Percentiles rank a stretch among this genome's conserved stretches.
Conservation (phyloP, 2,888 invertebrate genomes). For the Drosophila merina region DNA sequence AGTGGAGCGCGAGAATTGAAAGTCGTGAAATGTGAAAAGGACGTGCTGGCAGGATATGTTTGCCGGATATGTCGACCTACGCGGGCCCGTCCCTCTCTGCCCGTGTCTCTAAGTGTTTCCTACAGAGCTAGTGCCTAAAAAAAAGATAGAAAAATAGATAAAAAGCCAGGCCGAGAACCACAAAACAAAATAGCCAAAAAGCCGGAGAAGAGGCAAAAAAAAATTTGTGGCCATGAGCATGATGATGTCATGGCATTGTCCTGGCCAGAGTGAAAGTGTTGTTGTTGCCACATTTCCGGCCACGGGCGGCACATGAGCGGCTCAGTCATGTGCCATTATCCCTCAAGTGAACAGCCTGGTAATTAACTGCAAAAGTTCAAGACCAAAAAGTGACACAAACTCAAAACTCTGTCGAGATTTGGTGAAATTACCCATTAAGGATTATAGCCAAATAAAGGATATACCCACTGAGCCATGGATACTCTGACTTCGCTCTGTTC, state of each 20-base stretch:
- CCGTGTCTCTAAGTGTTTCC: conserved; percentile 30
- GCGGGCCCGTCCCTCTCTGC: conserved; percentile 15
- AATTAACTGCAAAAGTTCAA: conserved; percentile 43
- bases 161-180: conserved; percentile 22
- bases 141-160: conserved; percentile 8
- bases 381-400: conserved; percentile 23
- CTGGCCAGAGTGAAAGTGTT: conserved; percentile 68
- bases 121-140: conserved; percentile 35
- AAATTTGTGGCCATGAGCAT: conserved; percentile 55
- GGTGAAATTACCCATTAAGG: conserved; percentile 54
- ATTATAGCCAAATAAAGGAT: conserved; percentile 32
- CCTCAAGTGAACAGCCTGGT: conserved; percentile 50
- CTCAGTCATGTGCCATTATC: conserved; percentile 57
- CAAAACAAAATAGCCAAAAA: conserved; percentile 27
- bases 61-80: conserved; percentile 73
- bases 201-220: conserved; percentile 37
- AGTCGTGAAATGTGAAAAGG: conserved; percentile 26
- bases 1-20: conserved; percentile 29
- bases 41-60: conserved; percentile 61
- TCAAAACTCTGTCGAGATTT: conserved; percentile 23
- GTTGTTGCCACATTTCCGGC: conserved; percentile 27
- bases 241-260: conserved; percentile 75
- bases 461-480: conserved; percentile 66
- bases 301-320: conserved; percentile 56
- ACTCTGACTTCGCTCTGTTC: conserved; percentile 68